phyloP scores from a whole-genome alignment of 2,113 vertebrate species.

The Carlito syrichta region DNA sequence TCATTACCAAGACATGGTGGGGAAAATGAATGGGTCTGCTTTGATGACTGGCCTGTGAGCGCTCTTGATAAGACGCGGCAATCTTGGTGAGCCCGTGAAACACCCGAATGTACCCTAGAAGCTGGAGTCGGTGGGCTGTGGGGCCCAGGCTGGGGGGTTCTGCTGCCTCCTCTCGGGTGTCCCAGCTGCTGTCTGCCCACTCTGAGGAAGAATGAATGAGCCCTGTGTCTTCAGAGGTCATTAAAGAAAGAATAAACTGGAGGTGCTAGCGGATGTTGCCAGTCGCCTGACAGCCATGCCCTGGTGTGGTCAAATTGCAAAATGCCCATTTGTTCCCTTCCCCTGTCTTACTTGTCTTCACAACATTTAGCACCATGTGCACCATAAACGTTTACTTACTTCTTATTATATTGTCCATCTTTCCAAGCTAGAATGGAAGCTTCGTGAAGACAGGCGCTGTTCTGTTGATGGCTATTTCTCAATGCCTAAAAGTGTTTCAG shows the following conservation, averaged over 20 bases:
- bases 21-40: accelerated
- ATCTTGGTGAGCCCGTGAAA: accelerated
- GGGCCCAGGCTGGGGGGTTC: not conserved
- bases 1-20: not conserved
- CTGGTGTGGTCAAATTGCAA: not conserved
- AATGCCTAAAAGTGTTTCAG: accelerated
- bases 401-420: not conserved
- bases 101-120: not conserved
- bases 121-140: accelerated
- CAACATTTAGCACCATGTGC: not conserved
- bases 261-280: not conserved
- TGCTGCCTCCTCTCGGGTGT: accelerated
- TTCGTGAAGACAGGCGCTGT: not conserved
- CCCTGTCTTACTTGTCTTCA: not conserved
- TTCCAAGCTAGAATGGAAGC: not conserved
- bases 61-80: not conserved
- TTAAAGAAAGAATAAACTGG: not conserved
- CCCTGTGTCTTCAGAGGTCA: not conserved
- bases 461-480: not conserved
- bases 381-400: not conserved
- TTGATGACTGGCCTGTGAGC: accelerated
- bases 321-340: not conserved
- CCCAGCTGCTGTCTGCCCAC: not conserved
- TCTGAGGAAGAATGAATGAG: accelerated
- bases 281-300: not conserved